Base-by-base conservation (phyloP, 2,113 vertebrate genomes). In the Clarias gariepinus region DNA sequence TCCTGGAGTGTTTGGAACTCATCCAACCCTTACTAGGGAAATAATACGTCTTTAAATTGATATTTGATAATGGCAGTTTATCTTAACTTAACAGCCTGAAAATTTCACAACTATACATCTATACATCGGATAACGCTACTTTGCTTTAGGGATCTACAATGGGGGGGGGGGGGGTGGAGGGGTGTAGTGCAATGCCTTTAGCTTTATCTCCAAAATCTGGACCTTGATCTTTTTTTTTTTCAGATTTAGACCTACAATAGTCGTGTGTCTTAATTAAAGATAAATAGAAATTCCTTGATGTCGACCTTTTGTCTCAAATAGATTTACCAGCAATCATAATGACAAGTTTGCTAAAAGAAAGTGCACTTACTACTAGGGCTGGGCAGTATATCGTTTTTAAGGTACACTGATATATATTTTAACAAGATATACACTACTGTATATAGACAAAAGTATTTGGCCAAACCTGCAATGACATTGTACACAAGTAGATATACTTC, bases 1-100 rank as follows among this genome's bases (percentile, higher is more conserved):
- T 83, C 23, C n/a, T 68, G 52, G 8, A 83, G 47, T 4, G 3
- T 55, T 69, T 55, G 64, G 25, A 69, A 69, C 63, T 21, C 36
- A 68, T 86, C 68, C 79, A 83, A 60, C 15, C 66, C 81, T 61
- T 11, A 30, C 78, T 81, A 61, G 7, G 41, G 58, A 61, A 81
- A 41, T 61, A 36, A 41, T 28, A 41, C 28, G n/a, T n/a, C n/a
- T n/a, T 69, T 33, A 68, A 61, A 28, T 53, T 61, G 60, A 77
- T 33, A n/a, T 64, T 10, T 23, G 63, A 53, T 55, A 41, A 69
- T 53, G 61, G 81, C 23, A 69, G 81, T 30, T 83, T 33, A 69
- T 69, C 81, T 36, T n/a, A n/a, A n/a, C n/a, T n/a, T n/a, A n/a
- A 23, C 57, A 60, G 30, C 30, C 33, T 23, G 28, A 80, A 80